phyloP scores from a whole-genome alignment of 2,797 vertebrate genomes.

The Myotis pilosus region DNA sequence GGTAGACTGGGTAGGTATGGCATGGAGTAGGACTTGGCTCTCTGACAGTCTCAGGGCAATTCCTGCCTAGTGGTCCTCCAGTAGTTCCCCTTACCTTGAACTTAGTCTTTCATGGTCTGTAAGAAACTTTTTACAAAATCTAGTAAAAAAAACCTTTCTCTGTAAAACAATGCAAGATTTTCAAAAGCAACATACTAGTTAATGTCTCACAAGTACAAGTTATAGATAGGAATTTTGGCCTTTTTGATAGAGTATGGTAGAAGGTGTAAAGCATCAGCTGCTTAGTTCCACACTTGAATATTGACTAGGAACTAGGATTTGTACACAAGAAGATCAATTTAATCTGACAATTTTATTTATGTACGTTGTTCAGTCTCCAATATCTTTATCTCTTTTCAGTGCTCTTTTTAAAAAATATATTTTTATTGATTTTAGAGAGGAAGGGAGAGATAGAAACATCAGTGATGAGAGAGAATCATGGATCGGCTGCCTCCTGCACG shows the following conservation, averaged over 20 bases:
- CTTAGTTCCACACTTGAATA: background rate
- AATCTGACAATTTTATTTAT: background rate
- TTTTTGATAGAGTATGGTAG: background rate
- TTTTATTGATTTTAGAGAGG: no score
- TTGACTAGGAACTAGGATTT: background rate
- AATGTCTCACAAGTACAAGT: conserved; percentile 12
- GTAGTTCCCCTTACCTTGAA: background rate
- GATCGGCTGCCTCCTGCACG: no score
- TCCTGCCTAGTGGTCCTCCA: background rate
- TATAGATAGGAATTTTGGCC: background rate
- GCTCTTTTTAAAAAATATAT: background rate
- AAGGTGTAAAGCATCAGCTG: background rate
- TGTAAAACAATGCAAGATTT: conserved; percentile 1
- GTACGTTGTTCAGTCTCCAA: background rate
- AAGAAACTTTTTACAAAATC: background rate
- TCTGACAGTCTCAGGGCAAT: background rate
- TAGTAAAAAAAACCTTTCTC: background rate
- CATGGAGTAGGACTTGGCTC: background rate
- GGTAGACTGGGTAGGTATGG: background rate
- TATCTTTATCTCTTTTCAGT: background rate
- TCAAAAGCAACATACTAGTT: background rate
- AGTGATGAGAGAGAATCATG: no score
- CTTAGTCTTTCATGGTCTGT: background rate
- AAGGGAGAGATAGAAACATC: no score
- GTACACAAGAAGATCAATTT: background rate